Evolutionary conservation across 2,113 vertebrate genomes (phyloP), one percentile per base, ranked within the genome.

Genomic region (Ptilonorhynchus violaceus): DNA sequence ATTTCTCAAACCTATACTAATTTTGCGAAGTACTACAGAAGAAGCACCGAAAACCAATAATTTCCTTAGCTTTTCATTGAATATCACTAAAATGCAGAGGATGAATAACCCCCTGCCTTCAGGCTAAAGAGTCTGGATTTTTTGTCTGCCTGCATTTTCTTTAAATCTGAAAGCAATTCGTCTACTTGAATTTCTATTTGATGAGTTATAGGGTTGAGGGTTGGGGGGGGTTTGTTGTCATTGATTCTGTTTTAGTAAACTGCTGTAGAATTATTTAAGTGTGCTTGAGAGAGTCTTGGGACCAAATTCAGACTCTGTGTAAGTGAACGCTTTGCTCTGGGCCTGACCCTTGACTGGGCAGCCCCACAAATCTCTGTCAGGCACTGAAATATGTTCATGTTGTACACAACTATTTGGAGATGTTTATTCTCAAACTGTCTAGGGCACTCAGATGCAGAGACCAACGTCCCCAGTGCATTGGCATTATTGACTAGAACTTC

Each of bases 141-240:
- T 52, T 73, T 75, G 37, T 94, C 68, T 67, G 79, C 78, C 15
- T 95, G 47, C 0, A 2, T 60, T 79, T 42, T 91, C 68, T 73
- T 85, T 64, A 89, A 83, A 91, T 89, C 73, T 93, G 90, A 87
- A 96, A 96, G 55, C n/a, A 89, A 88, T 92, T 91, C 1, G 76
- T 82, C 53, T 70, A 37, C 41, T 78, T 74, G 83, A 91, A 84
- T 37, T 95, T 70, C 52, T 72, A 20, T 69, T 73, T 89, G 31
- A 94, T 89, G 81, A 92, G 60, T 76, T 78, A 68, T 68, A 66
- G 31, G 18, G 16, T 9, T 83, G 47, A 55, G 22, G 7, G 10
- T 33, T 90, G 35, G 77, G 49, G 23, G 53, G 3, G 19, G 3
- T 2, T 21, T 44, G 3, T 78, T 41, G 14, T 37, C 7, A 7